Conservation (phyloP, 2,888 invertebrate species). For the Ormyrus labotus region DNA sequence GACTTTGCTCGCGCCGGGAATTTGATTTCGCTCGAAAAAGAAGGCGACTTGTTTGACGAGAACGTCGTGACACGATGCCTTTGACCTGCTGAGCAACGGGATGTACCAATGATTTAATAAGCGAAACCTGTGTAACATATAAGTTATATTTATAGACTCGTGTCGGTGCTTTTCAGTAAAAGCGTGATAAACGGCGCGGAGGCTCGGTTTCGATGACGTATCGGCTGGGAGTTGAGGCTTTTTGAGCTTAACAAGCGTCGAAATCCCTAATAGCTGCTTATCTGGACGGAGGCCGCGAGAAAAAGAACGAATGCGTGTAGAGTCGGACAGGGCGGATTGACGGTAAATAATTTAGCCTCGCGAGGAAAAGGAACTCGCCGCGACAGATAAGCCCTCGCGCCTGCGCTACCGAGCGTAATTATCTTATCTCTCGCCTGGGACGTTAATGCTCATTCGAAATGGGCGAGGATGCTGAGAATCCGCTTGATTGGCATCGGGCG, state of each 20-base stretch:
- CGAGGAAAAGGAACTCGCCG: constrained; percentile 7
- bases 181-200: neutral
- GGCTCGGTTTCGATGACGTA: neutral
- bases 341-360: constrained; percentile 46
- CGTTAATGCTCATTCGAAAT: constrained; percentile 54
- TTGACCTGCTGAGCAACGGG: neutral
- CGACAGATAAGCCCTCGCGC: constrained; percentile 6
- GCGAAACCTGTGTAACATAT: no score
- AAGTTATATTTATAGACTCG: no score
- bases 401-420: constrained; percentile 45
- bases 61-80: neutral
- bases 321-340: constrained; percentile 29
- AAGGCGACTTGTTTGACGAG: neutral
- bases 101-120: no score
- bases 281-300: no score
- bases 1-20: neutral
- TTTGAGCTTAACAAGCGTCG: constrained; percentile 30
- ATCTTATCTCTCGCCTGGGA: constrained; percentile 54
- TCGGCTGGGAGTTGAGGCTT: neutral
- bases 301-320: no score
- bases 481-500: constrained; percentile 56
- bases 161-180: no score
- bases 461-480: constrained; percentile 44
- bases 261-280: constrained; percentile 30
- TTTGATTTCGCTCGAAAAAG: constrained; percentile 13